Conservation (phyloP, 92 coral and sea anemone species). For the Muricea muricata region DNA sequence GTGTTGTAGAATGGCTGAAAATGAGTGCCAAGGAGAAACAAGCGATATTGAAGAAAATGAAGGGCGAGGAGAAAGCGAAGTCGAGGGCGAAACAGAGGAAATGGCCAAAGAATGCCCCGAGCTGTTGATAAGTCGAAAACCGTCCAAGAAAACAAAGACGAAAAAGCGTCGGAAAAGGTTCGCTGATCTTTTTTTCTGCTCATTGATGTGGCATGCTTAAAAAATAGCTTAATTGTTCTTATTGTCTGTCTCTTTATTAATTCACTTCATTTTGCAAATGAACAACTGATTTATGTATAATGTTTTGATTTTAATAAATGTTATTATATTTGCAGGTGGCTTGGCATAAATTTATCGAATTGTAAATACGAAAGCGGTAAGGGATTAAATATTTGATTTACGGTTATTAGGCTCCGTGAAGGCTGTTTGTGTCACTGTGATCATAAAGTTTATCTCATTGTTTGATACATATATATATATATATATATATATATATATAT, state of each 20-base stretch:
- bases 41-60: slow-evolving; percentile 82
- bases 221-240: background rate
- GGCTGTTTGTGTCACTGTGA: no score
- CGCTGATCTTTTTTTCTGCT: background rate
- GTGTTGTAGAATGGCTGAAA: slow-evolving; percentile 73
- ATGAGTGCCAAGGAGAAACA: slow-evolving; percentile 84
- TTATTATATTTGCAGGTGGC: slow-evolving; percentile 70
- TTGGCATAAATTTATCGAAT: slow-evolving; percentile 82
- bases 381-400: slow-evolving; percentile 30
- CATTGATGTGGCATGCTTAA: background rate
- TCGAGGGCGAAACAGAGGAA: slow-evolving; percentile 89
- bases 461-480: no score
- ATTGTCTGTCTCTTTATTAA: no score
- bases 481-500: no score
- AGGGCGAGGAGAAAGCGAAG: slow-evolving; percentile 81
- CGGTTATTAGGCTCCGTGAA: background rate
- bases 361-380: slow-evolving; percentile 99
- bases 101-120: background rate
- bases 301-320: background rate
- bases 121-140: slow-evolving; percentile 58
- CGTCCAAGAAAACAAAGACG: slow-evolving; percentile 77
- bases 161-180: slow-evolving; percentile 93
- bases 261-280: no score
- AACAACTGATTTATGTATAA: no score
- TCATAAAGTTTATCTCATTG: no score